Evolutionary conservation across 2,888 invertebrate species (phyloP).

Genomic region (Trachelus iudaicus): DNA sequence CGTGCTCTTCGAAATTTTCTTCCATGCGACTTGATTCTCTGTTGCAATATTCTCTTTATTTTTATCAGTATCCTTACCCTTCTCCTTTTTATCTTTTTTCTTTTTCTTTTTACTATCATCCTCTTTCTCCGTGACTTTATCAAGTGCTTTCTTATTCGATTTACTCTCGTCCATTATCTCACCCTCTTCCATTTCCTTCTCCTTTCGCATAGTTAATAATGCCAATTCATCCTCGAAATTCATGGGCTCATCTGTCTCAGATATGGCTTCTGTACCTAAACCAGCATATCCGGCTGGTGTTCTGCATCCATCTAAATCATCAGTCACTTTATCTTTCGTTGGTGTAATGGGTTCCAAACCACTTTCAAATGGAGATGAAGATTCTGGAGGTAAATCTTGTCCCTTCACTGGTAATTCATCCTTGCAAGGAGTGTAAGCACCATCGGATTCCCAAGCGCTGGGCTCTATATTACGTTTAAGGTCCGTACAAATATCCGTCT

Average conservation of each 20-base stretch:
- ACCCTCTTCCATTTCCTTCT: slow-evolving; percentile 62
- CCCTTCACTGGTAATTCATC: slow-evolving; percentile 55
- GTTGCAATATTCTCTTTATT: slow-evolving; percentile 68
- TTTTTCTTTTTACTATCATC: slow-evolving; percentile 67
- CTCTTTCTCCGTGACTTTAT: slow-evolving; percentile 49
- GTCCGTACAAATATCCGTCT: neutral
- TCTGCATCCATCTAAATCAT: slow-evolving; percentile 62
- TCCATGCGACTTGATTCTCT: slow-evolving; percentile 73
- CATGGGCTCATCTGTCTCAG: slow-evolving; percentile 63
- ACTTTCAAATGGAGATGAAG: slow-evolving; percentile 43
- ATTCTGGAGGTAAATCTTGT: slow-evolving; percentile 29
- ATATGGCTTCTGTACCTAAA: slow-evolving; percentile 66
- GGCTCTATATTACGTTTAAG: neutral
- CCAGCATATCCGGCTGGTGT: slow-evolving; percentile 62
- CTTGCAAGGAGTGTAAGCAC: slow-evolving; percentile 61
- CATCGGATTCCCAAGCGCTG: slow-evolving; percentile 58
- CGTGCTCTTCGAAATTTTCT: slow-evolving; percentile 81
- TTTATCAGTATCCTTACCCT: slow-evolving; percentile 64
- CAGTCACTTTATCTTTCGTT: slow-evolving; percentile 49
- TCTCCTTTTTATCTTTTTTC: slow-evolving; percentile 68
- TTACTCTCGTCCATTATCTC: slow-evolving; percentile 58
- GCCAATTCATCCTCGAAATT: slow-evolving; percentile 63
- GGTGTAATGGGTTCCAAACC: slow-evolving; percentile 62
- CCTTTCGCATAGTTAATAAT: slow-evolving; percentile 60
- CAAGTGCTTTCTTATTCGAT: slow-evolving; percentile 46